Conservation (phyloP, 2,113 vertebrate species). For the Gnathonemus longibarbis region DNA sequence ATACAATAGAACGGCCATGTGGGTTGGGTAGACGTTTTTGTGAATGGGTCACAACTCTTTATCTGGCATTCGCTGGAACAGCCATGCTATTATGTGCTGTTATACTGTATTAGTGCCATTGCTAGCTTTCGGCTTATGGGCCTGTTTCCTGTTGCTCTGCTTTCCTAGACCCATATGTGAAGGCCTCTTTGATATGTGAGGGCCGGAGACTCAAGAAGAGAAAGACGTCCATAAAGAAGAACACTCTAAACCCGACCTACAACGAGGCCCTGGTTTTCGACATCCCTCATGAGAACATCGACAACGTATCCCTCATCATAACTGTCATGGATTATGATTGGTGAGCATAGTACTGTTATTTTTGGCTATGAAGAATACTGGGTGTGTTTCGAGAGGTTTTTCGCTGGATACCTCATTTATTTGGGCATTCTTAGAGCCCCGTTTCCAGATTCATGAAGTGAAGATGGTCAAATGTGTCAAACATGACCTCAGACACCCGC, state of each 20-base stretch:
- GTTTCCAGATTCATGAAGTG: neutral
- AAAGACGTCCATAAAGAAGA: constrained; percentile 93
- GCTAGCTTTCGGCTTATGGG: neutral
- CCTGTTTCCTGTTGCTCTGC: neutral
- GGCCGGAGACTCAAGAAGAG: constrained; percentile 84
- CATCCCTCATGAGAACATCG: constrained; percentile 83
- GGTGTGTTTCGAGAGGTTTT: neutral
- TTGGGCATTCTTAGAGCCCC: neutral
- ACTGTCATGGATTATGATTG: constrained; percentile 90
- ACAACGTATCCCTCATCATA: constrained; percentile 77
- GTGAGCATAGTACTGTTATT: constrained; percentile 51
- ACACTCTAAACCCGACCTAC: constrained; percentile 85
- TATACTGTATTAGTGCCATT: neutral
- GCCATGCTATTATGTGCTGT: neutral
- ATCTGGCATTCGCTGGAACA: neutral
- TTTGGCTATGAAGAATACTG: neutral
- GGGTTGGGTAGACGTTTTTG: neutral
- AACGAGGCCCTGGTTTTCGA: constrained; percentile 89
- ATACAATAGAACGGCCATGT: neutral
- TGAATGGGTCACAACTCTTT: neutral
- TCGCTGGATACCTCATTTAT: neutral
- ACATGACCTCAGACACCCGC: neutral
- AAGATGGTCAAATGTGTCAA: neutral
- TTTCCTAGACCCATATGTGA: constrained; percentile 79
- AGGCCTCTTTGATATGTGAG: constrained; percentile 84